Conservation (phyloP, 2,797 vertebrate genomes). For the Antrozous pallidus region DNA sequence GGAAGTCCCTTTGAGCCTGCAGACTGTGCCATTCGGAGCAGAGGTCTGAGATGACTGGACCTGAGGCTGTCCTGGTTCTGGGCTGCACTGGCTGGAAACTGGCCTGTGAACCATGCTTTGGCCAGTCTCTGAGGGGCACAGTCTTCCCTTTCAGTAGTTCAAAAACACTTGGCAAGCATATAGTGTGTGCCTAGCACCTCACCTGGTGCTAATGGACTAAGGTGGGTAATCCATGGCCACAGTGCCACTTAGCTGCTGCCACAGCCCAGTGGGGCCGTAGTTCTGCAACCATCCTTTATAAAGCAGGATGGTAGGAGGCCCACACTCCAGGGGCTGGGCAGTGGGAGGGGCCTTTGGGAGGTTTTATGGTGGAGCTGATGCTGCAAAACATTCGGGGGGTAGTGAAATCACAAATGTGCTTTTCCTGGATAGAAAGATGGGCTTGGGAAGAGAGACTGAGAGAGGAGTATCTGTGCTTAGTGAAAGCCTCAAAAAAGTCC, state of each 20-base stretch:
- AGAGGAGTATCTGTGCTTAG: not conserved
- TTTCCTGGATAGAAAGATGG: not conserved
- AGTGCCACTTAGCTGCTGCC: not conserved
- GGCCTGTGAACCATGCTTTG: not conserved
- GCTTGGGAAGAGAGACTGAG: too few relatives aligned
- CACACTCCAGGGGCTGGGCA: rapidly evolving
- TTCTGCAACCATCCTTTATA: not conserved
- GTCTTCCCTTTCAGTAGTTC: not conserved
- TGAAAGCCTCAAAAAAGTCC: not conserved
- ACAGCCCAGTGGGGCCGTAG: not conserved
- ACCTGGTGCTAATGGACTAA: not conserved
- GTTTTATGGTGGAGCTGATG: not conserved
- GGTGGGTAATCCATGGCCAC: too few relatives aligned
- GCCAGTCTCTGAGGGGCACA: not conserved
- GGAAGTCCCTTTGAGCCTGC: not conserved
- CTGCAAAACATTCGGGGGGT: not conserved
- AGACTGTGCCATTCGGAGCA: not conserved
- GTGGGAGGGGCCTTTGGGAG: not conserved
- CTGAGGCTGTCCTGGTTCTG: not conserved
- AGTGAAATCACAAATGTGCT: not conserved
- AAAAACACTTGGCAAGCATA: not conserved
- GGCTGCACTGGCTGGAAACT: not conserved
- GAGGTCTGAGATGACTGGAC: not conserved
- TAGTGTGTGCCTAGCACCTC: too few relatives aligned
- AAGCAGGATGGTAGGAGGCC: not conserved